Base-by-base conservation (phyloP, 2,797 vertebrate genomes). In the Hylomyscus alleni region DNA sequence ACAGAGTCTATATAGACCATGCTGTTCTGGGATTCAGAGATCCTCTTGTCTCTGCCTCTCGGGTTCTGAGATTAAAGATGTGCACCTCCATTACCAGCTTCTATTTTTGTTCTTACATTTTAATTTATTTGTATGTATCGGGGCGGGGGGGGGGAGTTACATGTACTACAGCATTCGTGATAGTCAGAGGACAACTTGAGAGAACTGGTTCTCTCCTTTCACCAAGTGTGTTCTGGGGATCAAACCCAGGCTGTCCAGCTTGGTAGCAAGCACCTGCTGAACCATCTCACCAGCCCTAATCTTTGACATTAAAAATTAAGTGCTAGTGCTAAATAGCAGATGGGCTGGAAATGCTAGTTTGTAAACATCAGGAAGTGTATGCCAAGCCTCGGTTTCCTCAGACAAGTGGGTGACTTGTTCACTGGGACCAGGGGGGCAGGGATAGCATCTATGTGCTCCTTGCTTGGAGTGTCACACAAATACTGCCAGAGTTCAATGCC, bases 371-470 rank as follows among this genome's bases (percentile, higher is more conserved):
- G n/a, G 24, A 82, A 19, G 67, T 10, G 14, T 72, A 22, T 11
- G 17, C 62, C 4, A 22, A 72, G 67, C 89, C 83, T 78, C 4
- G 6, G 31, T 20, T 7, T 73, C 85, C 52, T 12, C 10, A 87
- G 47, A 50, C 37, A 62, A 75, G 62, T 9, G 40, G 78, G 15
- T 1, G 3, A 58, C 20, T 62, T 47, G 29, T 20, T 60, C 34
- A 29, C 26, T 31, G n/a, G 10, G 82, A 19, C 62, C 40, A 8
- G 20, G 34, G 50, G 44, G 19, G 65, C 29, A 11, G 60, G 54
- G 2, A 11, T 14, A 67, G n/a, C 37, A 26, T 19, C 1, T 0
- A 20, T 0, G 0, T 0, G 31, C 60, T 3, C 12, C 62, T 40
- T 13, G 6, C 12, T 56, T 50, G 31, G 10, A 62, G 20, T 22